Evolutionary conservation across 2,888 invertebrate genomes (phyloP), one percentile per base, ranked within the genome.

Genomic region (Aricia artaxerxes): DNA sequence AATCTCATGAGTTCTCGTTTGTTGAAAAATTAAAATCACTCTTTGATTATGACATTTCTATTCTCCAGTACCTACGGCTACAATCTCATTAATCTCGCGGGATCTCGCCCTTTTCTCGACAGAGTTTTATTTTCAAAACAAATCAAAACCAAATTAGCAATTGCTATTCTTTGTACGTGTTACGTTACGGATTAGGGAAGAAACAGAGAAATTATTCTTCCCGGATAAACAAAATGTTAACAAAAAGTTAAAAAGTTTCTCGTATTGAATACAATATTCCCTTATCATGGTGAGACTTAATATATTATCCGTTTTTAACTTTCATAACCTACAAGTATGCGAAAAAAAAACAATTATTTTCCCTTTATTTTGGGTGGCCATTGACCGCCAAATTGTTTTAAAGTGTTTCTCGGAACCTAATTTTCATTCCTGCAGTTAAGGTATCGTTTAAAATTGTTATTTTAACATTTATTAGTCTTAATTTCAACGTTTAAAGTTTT

Each of bases 331-430:
- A 3, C 35, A 31, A 69, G 13, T 69, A 13, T 69, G 35, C 69
- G 35, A 64, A 69, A 64, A 69, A 69, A 69, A 69, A 69, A 69
- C 38, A 35, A 69, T 69, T 69, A 5, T 69, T 69, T 69, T 13
- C 4, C 11, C 31, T 31, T 31, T 69, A 11, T 69, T 69, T 69
- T 69, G 11, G 11, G 11, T 13, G 69, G 69, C 13, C 16, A 13
- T 69, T 69, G 35, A 38, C 35, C 35, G 4, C 35, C 35, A 69
- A 69, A 69, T 69, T 69, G 69, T 69, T 35, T 13, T 69, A 69
- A 69, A 38, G 35, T 69, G 69, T 38, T 69, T 38, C 69, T 69
- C 35, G 69, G 13, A 69, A 13, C 69, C 11, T 35, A 13, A 69
- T 69, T 69, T 69, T 35, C 69, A 69, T 69, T 69, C 69, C 35